Evolutionary conservation across 1,140 invertebrate species (phyloP).

Genomic region (Popillia japonica): DNA sequence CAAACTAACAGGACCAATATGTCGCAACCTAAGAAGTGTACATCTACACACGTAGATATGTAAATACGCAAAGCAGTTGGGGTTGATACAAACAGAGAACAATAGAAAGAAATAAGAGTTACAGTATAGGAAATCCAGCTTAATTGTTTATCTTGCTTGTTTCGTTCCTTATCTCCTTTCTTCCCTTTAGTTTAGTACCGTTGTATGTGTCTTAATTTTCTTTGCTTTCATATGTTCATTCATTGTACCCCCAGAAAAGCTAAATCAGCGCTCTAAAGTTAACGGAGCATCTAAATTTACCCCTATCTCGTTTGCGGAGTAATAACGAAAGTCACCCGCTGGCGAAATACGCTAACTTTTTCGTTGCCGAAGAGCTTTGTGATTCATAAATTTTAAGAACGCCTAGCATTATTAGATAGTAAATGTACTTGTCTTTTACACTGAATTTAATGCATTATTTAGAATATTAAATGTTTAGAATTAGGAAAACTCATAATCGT

Average conservation of each 20-base stretch:
- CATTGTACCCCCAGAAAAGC: not conserved
- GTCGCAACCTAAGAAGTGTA: no score
- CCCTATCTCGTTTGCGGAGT: conserved; percentile 27
- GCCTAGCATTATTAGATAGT: not conserved
- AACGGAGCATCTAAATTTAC: conserved; percentile 33
- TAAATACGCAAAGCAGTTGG: no score
- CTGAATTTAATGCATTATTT: no score
- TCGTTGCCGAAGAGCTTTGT: not conserved
- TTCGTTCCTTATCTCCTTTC: not conserved
- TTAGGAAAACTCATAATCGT: no score
- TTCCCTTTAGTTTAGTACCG: not conserved
- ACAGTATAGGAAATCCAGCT: no score
- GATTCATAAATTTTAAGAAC: conserved; percentile 18
- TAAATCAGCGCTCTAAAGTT: conserved; percentile 14
- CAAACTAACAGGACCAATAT: no score
- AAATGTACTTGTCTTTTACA: no score
- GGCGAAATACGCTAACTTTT: conserved; percentile 5
- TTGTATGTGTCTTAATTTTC: not conserved
- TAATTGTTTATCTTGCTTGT: conserved; percentile 17
- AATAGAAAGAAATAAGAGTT: no score
- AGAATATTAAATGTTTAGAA: no score
- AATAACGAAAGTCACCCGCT: conserved; percentile 29
- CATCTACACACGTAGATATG: no score
- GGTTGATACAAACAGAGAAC: no score
- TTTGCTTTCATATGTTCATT: not conserved